Evolutionary conservation across 2,888 invertebrate genomes (phyloP), one percentile per base, ranked within the genome.

Genomic region (Clitarchus hookeri): DNA sequence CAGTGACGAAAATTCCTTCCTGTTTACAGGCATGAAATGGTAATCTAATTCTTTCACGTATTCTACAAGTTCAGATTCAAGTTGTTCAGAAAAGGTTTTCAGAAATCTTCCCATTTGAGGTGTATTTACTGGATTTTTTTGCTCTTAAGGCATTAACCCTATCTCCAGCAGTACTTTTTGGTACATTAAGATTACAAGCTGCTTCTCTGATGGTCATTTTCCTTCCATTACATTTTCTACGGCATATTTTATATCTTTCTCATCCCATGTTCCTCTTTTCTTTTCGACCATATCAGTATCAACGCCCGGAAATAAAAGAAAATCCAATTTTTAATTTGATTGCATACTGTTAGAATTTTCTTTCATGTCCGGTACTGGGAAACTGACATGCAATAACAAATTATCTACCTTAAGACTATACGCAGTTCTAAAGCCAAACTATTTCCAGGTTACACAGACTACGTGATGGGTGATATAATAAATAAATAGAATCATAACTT

Each of bases 1-100:
- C 1, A 89, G 48, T 48, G 85, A 54, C 13, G 86, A 83, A 85
- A 88, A 88, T 84, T 88, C 87, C 9, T 86, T 86, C 84, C 79
- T 85, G 0, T 25, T 87, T 13, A 88, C 77, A n/a, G 85, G 53
- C 85, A 87, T 87, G 23, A 86, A 80, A 44, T 25, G 65, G 53
- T 44, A 80, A 54, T 87, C 85, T 83, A 85, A 82, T 6, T 85
- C 44, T 11, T 86, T 87, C 54, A 82, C 84, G 82, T 26, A 25
- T 53, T 86, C 77, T 23, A 25, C n/a, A 6, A 87, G n/a, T n/a
- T 86, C 36, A 3, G 36, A 2, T n/a, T 87, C 85, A 25, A n/a
- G 65, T 23, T 23, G 27, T 25, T 84, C 82, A 26, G 44, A 23
- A 65, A 87, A 87, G 23, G 86, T 85, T n/a, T 12, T 65, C 36